phyloP scores from a whole-genome alignment of 2,113 vertebrate species.

The Cyphotilapia sp. region DNA sequence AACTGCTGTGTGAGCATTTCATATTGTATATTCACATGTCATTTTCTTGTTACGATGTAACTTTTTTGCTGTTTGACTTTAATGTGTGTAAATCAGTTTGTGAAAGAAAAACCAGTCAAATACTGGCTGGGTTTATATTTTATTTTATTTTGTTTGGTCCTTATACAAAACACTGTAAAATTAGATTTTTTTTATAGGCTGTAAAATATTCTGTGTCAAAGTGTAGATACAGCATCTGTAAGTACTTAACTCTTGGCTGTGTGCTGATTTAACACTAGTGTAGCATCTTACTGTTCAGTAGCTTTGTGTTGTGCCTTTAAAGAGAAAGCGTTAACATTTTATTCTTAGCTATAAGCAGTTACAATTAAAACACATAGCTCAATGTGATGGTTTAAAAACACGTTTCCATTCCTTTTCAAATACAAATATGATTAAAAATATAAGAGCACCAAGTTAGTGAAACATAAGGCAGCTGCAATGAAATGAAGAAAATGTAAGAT shows the following conservation, averaged over 20 bases:
- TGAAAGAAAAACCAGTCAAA: background rate
- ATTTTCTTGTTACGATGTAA: background rate
- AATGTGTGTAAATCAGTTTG: background rate
- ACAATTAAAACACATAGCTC: background rate
- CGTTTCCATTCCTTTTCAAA: background rate
- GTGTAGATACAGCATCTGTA: background rate
- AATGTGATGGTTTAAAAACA: background rate
- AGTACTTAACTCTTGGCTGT: background rate
- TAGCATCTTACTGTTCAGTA: background rate
- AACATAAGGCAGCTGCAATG: background rate
- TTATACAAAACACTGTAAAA: background rate
- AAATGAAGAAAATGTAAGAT: background rate
- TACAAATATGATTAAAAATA: background rate
- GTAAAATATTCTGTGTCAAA: background rate
- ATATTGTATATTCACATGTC: background rate
- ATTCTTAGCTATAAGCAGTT: background rate
- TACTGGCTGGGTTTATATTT: background rate
- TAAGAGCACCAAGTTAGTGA: background rate
- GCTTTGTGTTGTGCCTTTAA: background rate
- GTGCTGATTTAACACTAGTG: background rate
- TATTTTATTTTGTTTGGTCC: background rate
- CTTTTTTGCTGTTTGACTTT: background rate
- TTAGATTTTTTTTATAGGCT: background rate
- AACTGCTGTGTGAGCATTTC: background rate
- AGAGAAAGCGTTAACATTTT: background rate